Percentiles rank a stretch among this genome's conserved stretches.
Evolutionary conservation across 2,888 invertebrate genomes (phyloP).

Genomic region (Ennomos erosarius): DNA sequence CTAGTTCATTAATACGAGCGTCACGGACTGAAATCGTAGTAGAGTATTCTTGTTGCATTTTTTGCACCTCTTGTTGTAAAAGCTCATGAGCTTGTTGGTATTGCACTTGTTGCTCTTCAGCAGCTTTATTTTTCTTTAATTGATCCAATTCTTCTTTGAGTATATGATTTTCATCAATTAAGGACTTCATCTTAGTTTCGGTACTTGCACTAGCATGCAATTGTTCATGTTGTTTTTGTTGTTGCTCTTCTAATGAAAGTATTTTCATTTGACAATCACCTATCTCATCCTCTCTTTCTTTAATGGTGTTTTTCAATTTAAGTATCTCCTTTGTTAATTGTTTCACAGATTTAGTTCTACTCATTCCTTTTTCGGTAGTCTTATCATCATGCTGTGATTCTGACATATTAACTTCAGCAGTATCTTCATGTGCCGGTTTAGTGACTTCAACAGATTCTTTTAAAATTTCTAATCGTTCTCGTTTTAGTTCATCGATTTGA

Average conservation of each 20-base stretch:
- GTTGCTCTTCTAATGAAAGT: constrained; percentile 77
- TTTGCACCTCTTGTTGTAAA: constrained; percentile 67
- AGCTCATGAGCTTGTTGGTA: constrained; percentile 60
- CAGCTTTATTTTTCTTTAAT: constrained; percentile 57
- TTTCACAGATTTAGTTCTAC: constrained; percentile 74
- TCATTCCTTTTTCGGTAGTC: constrained; percentile 66
- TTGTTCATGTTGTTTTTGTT: constrained; percentile 74
- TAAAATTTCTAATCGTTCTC: constrained; percentile 71
- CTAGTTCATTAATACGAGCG: constrained; percentile 77
- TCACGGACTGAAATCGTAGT: constrained; percentile 70
- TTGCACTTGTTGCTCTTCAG: constrained; percentile 58
- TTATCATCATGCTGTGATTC: constrained; percentile 74
- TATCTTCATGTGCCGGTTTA: constrained; percentile 67
- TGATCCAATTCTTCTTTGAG: constrained; percentile 70
- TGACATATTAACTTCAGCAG: constrained; percentile 53
- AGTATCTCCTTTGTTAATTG: constrained; percentile 82
- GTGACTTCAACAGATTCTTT: constrained; percentile 71
- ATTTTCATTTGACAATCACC: constrained; percentile 82
- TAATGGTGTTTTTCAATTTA: constrained; percentile 78
- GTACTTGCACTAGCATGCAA: constrained; percentile 61
- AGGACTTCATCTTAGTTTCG: constrained; percentile 71
- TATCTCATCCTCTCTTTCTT: constrained; percentile 82
- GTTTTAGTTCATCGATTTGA: constrained; percentile 77
- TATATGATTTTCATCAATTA: constrained; percentile 71
- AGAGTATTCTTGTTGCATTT: constrained; percentile 69